Evolutionary conservation across 2,888 invertebrate species (phyloP), one percentile per base, ranked within the genome.

Genomic region (Drosophila basisetae): DNA sequence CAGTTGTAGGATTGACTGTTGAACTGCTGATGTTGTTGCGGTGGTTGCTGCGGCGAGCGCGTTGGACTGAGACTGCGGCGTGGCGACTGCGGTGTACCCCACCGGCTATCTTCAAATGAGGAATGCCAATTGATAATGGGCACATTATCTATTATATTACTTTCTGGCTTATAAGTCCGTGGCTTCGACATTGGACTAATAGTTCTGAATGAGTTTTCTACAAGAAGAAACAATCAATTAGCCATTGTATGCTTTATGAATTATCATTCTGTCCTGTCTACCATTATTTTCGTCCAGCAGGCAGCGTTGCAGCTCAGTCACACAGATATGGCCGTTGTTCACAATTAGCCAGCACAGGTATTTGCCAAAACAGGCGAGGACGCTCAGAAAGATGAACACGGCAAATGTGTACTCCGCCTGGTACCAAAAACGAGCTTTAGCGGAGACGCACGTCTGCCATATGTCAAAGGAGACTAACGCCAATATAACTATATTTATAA

Each of bases 241-340:
- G 16, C 16, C 6, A 16, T 28, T 10, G 11, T 13, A 47, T n/a
- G 31, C 30, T 28, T 52, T 5, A 13, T 22, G 22, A 18, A 47
- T 52, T 22, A 37, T 52, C 9, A 4, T 30, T 22, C 1, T 35
- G 4, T 18, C 16, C 2, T 28, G 18, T 28, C 59, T 41, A 92
- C 92, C 92, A 54, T 86, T 87, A 68, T 94, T 94, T 47, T 94
- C 93, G 59, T 95, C 93, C 18, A 95, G 90, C 22, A 95, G 91
- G 78, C 93, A 92, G 79, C 94, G 94, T 78, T 95, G 95, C 53
- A 93, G 92, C 11, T 93, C 90, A 18, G 94, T 95, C 2, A 95
- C 92, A 2, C 91, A 76, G 18, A 95, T 93, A 7, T 94, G 94
- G 54, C 88, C 84, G 5, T 82, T 86, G 25, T 82, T 93, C 13